phyloP scores from a whole-genome alignment of 2,888 invertebrate species.

The Tanytarsus gracilentus region DNA sequence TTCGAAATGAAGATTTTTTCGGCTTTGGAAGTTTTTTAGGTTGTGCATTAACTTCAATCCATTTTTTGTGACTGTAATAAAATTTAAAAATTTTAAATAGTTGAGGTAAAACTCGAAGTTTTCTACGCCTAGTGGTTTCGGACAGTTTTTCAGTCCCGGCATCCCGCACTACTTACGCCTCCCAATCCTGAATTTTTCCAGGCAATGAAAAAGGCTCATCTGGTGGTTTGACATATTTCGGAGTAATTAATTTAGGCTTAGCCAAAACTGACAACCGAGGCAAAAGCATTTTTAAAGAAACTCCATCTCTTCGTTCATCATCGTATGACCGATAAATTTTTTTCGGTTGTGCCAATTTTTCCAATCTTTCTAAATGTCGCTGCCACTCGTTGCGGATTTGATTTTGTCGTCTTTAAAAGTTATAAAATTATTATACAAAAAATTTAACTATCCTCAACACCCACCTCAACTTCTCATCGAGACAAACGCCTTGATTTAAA shows the following conservation, averaged over 20 bases:
- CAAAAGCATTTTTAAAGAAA: neutral
- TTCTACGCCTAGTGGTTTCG: neutral
- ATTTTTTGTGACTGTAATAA: conserved; percentile 7
- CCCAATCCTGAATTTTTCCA: conserved; percentile 9
- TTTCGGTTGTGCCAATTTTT: too few relatives aligned
- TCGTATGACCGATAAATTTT: too few relatives aligned
- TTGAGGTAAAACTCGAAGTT: neutral
- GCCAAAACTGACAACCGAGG: neutral
- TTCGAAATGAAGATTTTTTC: neutral
- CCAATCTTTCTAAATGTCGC: too few relatives aligned
- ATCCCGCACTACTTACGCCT: neutral
- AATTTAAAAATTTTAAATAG: neutral
- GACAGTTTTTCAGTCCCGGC: too few relatives aligned
- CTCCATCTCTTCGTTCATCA: neutral
- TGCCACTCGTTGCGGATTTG: too few relatives aligned
- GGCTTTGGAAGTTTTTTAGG: neutral
- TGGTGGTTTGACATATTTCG: conserved; percentile 8
- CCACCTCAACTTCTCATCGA: neutral
- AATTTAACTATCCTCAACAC: neutral
- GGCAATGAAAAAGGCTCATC: neutral
- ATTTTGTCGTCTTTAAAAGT: neutral
- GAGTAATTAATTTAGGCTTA: conserved; percentile 1
- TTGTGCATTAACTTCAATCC: neutral
- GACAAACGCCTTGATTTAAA: neutral
- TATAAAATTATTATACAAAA: neutral